Conservation (phyloP, 2,797 vertebrate species). For the Characodon lateralis region DNA sequence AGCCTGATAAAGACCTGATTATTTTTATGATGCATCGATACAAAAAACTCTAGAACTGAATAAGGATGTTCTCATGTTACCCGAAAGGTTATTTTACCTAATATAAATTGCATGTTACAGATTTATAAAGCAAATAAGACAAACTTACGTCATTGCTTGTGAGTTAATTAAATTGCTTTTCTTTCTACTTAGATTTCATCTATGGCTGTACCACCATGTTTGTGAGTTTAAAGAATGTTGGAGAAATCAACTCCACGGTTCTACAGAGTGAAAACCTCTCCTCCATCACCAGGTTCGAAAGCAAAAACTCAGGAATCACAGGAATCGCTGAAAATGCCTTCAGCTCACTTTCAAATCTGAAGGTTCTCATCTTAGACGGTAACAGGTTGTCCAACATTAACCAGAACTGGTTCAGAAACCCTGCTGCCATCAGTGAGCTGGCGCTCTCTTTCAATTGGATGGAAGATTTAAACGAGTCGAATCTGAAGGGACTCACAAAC, state of each 20-base stretch:
- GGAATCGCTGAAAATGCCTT: slow-evolving; percentile 66
- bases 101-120: background rate
- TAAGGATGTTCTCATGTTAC: background rate
- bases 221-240: slow-evolving; percentile 46
- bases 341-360: slow-evolving; percentile 65
- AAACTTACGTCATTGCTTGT: background rate
- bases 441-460: slow-evolving; percentile 64
- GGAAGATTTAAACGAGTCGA: slow-evolving; percentile 24
- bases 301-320: slow-evolving; percentile 58
- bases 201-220: slow-evolving; percentile 60
- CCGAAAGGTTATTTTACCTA: background rate
- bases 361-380: slow-evolving; percentile 55
- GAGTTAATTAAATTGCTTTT: background rate
- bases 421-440: slow-evolving; percentile 54
- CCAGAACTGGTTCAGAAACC: slow-evolving; percentile 71
- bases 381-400: slow-evolving; percentile 66
- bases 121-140: background rate
- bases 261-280: slow-evolving; percentile 66
- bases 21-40: background rate
- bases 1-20: background rate
- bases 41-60: background rate
- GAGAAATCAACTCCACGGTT: slow-evolving; percentile 66
- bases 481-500: slow-evolving; percentile 45
- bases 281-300: slow-evolving; percentile 71
- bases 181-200: slow-evolving; percentile 55